phyloP scores from a whole-genome alignment of 2,797 vertebrate genomes.

The Galaxias olidus region DNA sequence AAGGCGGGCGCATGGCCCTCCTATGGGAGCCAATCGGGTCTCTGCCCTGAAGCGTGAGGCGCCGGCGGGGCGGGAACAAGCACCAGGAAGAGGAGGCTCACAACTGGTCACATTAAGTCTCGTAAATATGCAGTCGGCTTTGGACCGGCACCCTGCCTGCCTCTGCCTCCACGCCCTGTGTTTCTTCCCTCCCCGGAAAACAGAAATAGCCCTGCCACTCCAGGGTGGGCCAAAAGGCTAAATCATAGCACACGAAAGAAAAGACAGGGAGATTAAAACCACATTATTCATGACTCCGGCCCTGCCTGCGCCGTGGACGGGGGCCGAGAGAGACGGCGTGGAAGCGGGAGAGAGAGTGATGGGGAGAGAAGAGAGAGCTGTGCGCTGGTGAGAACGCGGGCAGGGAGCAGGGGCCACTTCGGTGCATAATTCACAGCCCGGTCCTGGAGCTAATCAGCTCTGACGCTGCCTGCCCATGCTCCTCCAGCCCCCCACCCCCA shows the following conservation, averaged over 20 bases:
- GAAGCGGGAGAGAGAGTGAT: constrained; percentile 11
- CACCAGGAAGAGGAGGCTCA: constrained; percentile 10
- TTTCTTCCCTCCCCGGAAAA: constrained; percentile 50
- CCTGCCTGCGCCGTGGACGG: constrained; percentile 47
- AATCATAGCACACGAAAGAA: constrained; percentile 58
- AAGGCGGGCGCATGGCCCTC: constrained; percentile 49
- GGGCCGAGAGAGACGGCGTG: constrained; percentile 25
- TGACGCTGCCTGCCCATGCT: constrained; percentile 20
- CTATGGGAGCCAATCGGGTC: constrained; percentile 55
- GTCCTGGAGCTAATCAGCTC: constrained; percentile 41
- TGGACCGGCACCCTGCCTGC: constrained; percentile 49
- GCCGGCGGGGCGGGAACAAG: constrained; percentile 4
- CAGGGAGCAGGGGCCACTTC: constrained; percentile 30
- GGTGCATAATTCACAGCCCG: constrained; percentile 39
- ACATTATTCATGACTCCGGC: constrained; percentile 64
- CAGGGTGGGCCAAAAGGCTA: constrained; percentile 65
- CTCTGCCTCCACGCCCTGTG: constrained; percentile 30
- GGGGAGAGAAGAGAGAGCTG: constrained; percentile 7
- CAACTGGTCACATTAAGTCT: constrained; percentile 43
- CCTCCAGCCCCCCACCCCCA: too few species aligned
- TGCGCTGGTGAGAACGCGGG: constrained; percentile 6
- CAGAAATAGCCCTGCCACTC: constrained; percentile 67
- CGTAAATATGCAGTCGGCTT: constrained; percentile 51
- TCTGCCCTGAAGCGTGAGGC: constrained; percentile 44
- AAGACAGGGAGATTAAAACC: constrained; percentile 36